Evolutionary conservation across 2,888 invertebrate species (phyloP), one percentile per base, ranked within the genome.

Genomic region (Drosophila rellima): DNA sequence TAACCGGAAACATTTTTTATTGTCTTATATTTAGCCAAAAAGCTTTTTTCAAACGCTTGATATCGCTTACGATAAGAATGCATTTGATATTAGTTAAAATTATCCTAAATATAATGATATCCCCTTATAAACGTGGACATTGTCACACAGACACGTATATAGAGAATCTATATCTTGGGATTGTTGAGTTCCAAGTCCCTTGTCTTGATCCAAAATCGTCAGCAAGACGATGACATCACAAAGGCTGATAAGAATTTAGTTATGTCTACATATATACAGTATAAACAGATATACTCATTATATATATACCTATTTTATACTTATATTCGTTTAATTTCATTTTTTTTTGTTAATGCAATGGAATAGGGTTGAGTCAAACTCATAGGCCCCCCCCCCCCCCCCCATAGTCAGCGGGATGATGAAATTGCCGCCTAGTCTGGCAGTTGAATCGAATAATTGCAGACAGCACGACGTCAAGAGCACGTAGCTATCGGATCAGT

Each of bases 381-480:
- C 26, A 23, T 23, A 37, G 40, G 20, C 31, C 33, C 48, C n/a
- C n/a, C n/a, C n/a, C n/a, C n/a, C n/a, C n/a, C n/a, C n/a, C n/a
- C 31, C 26, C 26, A 26, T 26, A 26, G 31, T 33, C 40, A 52
- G 60, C 52, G 56, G 62, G 56, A 63, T 77, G 80, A 75, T 71
- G 64, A 79, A 78, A 67, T 70, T 39, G 59, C 35, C 71, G 72
- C 61, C 72, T 79, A 69, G 69, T 37, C 79, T 11, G 7, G 70
- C 66, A 45, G 56, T 56, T 56, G 45, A 44, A 57, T 60, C 45
- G 45, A 20, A 42, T 39, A 44, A 54, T 42, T 67, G 63, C 60
- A 80, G 78, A 80, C 80, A 68, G 64, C 67, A 40, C 68, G 80
- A 70, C 78, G 80, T 42, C 77, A 23, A 61, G 11, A 65, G 42